phyloP scores from a whole-genome alignment of 2,888 invertebrate genomes.

The Thymelicus acteon region DNA sequence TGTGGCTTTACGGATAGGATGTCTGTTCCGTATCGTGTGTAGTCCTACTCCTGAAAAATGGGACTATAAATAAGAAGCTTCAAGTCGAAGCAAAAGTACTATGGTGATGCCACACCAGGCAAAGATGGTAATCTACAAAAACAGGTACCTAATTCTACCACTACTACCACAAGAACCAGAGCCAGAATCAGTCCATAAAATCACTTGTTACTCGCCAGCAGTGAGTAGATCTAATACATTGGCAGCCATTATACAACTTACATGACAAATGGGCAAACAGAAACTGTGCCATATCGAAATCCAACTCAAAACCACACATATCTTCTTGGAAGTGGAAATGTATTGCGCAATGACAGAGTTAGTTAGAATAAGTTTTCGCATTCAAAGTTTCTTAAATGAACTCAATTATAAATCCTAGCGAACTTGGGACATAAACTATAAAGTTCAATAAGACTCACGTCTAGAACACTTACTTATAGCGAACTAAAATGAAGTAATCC shows the following conservation, averaged over 20 bases:
- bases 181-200: no score
- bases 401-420: slow-evolving; percentile 30
- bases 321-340: not conserved
- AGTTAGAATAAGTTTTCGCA: slow-evolving; percentile 28
- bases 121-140: no score
- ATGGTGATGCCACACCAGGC: no score
- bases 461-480: slow-evolving; percentile 15
- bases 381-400: slow-evolving; percentile 32
- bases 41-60: no score
- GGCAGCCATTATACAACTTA: not conserved
- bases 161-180: no score
- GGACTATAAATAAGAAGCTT: no score
- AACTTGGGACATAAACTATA: slow-evolving; percentile 34
- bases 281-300: not conserved
- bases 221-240: no score
- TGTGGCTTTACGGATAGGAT: no score
- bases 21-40: no score
- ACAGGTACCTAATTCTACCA: no score
- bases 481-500: slow-evolving; percentile 21
- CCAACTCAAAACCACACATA: slow-evolving; percentile 8
- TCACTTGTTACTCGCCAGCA: no score
- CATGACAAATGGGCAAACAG: not conserved
- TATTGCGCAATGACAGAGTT: slow-evolving; percentile 26
- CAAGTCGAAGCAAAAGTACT: no score
- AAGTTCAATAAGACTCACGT: slow-evolving; percentile 30